These are phyloP conservation scores for Metallyticus violacea DNA, from an alignment of 2,888 invertebrate species.

Conservation along the genomic window DNA sequence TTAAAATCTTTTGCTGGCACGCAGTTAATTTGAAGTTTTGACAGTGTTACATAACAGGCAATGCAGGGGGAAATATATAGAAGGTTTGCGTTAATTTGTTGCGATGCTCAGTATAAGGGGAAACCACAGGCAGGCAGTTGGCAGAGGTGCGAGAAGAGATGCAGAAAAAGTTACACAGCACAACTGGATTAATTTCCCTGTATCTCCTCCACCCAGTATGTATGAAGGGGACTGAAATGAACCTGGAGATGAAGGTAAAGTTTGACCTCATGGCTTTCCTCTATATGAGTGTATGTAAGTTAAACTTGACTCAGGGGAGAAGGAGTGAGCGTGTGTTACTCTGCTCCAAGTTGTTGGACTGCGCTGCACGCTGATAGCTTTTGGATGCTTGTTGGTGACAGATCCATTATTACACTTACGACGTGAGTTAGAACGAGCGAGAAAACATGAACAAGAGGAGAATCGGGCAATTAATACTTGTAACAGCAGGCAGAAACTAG, in stretches of 20 bases:
- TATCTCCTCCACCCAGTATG: background rate
- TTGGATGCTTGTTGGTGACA: constrained; percentile 2
- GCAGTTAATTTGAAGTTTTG: background rate
- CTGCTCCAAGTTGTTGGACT: background rate
- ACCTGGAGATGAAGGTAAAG: too few relatives aligned
- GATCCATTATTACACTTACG: constrained; percentile 1
- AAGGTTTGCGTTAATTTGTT: too few relatives aligned
- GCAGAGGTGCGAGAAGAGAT: background rate
- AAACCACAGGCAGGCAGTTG: background rate
- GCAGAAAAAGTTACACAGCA: background rate
- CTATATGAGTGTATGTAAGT: background rate
- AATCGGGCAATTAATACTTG: constrained; percentile 4
- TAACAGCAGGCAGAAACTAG: background rate
- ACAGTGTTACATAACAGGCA: background rate
- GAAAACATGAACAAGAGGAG: too few relatives aligned
- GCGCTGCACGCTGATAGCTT: background rate
- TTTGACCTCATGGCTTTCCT: background rate
- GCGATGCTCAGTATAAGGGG: too few relatives aligned
- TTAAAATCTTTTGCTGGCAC: background rate
- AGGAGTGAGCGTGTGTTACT: too few relatives aligned
- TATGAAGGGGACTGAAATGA: too few relatives aligned
- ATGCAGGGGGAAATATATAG: too few relatives aligned
- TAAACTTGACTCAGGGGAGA: background rate
- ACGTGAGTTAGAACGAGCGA: background rate
- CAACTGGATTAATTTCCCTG: background rate